phyloP scores from a whole-genome alignment of 2,113 vertebrate species.

The Alethe castanea region DNA sequence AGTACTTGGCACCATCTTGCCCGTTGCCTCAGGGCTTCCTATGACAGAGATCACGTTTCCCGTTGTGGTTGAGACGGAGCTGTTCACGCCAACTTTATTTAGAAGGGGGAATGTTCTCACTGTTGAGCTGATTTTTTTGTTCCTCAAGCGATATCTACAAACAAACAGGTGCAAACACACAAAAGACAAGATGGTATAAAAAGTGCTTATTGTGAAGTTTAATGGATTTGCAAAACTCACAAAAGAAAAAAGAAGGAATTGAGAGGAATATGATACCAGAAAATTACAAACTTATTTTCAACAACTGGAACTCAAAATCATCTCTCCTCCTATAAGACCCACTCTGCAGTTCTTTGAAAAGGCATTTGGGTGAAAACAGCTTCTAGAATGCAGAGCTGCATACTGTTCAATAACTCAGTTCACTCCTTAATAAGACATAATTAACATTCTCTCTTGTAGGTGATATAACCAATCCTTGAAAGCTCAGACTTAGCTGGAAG shows the following conservation, averaged over 20 bases:
- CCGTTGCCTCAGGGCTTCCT: conserved; percentile 78
- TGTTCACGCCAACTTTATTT: conserved; percentile 80
- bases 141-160: conserved; percentile 88
- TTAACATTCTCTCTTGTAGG: neutral
- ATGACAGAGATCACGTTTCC: conserved; percentile 80
- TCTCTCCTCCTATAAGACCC: neutral
- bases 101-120: conserved; percentile 84
- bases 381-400: neutral
- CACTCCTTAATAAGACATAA: neutral
- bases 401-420: neutral
- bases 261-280: fast-evolving
- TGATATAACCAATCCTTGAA: neutral
- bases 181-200: neutral
- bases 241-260: neutral
- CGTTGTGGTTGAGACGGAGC: conserved; percentile 70
- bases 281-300: neutral
- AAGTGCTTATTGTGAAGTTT: neutral
- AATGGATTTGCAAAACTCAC: neutral
- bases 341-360: neutral
- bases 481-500: neutral
- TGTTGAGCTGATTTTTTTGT: conserved; percentile 89
- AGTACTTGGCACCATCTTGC: conserved; percentile 74
- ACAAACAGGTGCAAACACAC: neutral
- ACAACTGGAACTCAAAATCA: neutral
- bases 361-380: neutral